A percentile compares a stretch with the other conserved stretches of the same genome.
These are phyloP conservation scores for Piprites chloris DNA, from an alignment of 2,113 vertebrate genomes.

Conservation along the genomic window DNA sequence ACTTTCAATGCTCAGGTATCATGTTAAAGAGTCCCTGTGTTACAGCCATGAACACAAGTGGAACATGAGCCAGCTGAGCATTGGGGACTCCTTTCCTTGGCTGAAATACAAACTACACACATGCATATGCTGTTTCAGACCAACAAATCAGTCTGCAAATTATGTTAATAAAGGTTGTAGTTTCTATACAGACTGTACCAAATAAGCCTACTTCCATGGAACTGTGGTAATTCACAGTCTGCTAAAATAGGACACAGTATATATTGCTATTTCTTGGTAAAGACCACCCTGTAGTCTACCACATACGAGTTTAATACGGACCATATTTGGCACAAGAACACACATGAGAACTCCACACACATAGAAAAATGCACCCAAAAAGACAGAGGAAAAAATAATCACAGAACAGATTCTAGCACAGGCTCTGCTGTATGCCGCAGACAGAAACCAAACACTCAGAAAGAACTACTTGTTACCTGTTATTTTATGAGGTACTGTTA, in stretches of 20 bases:
- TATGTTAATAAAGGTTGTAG: background rate
- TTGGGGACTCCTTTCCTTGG: background rate
- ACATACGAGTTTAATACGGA: background rate
- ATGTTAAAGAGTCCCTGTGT: background rate
- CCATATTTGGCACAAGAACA: background rate
- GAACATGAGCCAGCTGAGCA: background rate
- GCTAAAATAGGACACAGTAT: background rate
- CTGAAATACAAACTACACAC: background rate
- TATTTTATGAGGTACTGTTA: background rate
- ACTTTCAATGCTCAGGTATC: background rate
- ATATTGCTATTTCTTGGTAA: background rate
- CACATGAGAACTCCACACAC: background rate
- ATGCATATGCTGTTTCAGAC: background rate
- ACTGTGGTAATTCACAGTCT: background rate
- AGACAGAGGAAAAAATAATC: background rate
- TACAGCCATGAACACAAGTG: accelerated
- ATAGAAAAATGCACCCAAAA: background rate
- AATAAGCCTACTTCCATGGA: background rate
- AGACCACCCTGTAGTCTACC: background rate
- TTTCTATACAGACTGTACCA: background rate
- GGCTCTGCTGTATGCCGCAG: background rate
- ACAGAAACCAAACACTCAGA: background rate
- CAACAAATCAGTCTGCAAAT: background rate
- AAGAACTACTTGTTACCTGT: background rate
- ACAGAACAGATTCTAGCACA: background rate